Evolutionary conservation across 1,140 invertebrate species (phyloP).

Genomic region (Acyrthosiphon pisum): DNA sequence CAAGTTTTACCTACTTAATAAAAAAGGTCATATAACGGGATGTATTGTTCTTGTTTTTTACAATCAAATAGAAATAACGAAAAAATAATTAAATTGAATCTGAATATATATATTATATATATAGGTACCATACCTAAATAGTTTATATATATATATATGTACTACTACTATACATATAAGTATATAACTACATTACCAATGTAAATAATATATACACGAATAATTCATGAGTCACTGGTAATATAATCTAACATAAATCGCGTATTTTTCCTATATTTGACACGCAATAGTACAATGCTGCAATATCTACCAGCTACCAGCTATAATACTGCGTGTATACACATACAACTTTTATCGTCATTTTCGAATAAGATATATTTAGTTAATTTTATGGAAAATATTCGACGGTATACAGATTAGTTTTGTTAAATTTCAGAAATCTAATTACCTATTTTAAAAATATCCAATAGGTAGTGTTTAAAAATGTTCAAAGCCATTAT

Average conservation of each 20-base stretch:
- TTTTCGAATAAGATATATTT: background rate
- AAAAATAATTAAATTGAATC: background rate
- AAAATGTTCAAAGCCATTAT: too few species aligned
- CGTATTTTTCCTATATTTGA: background rate
- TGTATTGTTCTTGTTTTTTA: background rate
- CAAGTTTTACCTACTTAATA: background rate
- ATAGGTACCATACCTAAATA: background rate
- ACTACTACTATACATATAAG: background rate
- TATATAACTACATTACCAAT: background rate
- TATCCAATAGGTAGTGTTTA: too few species aligned
- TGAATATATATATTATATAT: background rate
- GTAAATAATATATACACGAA: background rate
- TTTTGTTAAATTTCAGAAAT: background rate
- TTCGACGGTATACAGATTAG: background rate
- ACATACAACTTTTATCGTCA: background rate
- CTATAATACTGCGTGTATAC: background rate
- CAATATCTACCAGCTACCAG: background rate
- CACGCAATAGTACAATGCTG: background rate
- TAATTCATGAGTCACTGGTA: background rate
- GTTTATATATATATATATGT: background rate
- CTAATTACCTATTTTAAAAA: too few species aligned
- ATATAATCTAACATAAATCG: background rate
- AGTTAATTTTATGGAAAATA: background rate
- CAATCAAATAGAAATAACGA: background rate
- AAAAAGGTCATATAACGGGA: slow-evolving; percentile 12